phyloP scores from a whole-genome alignment of 1,140 invertebrate genomes.

The Wasmannia auropunctata region DNA sequence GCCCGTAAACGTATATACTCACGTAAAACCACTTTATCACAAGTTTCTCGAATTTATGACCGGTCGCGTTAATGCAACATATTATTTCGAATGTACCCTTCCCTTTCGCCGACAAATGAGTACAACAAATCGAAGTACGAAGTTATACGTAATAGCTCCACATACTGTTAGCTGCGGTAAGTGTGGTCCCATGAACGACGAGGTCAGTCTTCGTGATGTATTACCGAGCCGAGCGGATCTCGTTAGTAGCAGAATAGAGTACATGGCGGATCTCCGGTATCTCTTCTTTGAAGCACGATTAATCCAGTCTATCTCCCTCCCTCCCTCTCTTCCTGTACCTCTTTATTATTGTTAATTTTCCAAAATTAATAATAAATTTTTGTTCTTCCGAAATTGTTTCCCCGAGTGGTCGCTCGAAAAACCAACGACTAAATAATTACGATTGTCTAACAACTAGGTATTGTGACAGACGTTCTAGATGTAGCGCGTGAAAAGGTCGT shows the following conservation, averaged over 20 bases:
- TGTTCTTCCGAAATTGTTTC: background rate
- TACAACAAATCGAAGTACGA: background rate
- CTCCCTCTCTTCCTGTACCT: background rate
- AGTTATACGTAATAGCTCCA: constrained; percentile 18
- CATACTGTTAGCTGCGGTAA: constrained; percentile 64
- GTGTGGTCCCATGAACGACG: constrained; percentile 54
- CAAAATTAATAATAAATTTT: background rate
- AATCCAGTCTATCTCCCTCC: background rate
- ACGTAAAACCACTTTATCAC: background rate
- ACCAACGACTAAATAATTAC: too few species aligned
- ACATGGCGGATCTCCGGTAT: constrained; percentile 67
- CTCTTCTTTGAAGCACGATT: constrained; percentile 6
- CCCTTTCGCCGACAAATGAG: background rate
- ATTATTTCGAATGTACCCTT: background rate
- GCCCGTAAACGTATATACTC: background rate
- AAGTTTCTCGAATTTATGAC: background rate
- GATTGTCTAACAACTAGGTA: background rate
- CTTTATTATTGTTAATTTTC: background rate
- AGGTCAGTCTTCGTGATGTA: constrained; percentile 61
- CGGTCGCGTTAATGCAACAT: background rate
- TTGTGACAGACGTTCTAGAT: too few species aligned
- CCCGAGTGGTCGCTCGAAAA: background rate
- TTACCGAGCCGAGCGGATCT: constrained; percentile 62
- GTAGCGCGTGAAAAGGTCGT: background rate
- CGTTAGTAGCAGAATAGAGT: constrained; percentile 61